Conservation (phyloP, 2,797 vertebrate genomes). For the Sebastes flavidus region DNA sequence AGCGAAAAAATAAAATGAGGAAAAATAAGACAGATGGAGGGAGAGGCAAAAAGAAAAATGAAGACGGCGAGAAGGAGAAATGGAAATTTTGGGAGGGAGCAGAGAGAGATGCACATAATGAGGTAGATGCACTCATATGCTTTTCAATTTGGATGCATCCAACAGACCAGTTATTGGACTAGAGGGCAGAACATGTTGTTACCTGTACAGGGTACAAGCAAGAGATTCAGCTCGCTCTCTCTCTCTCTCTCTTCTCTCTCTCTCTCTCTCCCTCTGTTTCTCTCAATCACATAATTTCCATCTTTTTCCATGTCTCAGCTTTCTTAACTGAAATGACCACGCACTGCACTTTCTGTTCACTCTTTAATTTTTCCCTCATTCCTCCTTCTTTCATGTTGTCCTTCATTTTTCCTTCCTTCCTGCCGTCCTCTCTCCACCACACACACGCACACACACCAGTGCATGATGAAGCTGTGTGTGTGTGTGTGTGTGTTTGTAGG, state of each 20-base stretch:
- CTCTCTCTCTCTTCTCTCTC: background rate
- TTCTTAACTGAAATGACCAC: background rate
- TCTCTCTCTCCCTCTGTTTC: background rate
- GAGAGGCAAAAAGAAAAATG: background rate
- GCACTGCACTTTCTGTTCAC: background rate
- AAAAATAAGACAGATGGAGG: background rate
- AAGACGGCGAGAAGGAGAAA: background rate
- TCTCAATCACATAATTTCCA: conserved; percentile 6
- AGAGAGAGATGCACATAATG: conserved; percentile 22
- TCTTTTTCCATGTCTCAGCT: background rate
- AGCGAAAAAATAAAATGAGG: background rate
- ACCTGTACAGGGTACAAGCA: conserved; percentile 18
- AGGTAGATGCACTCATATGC: conserved; percentile 32
- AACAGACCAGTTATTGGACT: conserved; percentile 44
- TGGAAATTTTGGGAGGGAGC: background rate
- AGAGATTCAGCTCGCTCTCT: background rate
- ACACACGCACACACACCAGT: background rate
- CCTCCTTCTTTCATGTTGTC: background rate
- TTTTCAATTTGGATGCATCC: conserved; percentile 45
- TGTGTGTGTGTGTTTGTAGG: background rate
- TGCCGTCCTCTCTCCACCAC: background rate
- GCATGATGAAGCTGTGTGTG: background rate
- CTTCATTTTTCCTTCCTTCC: background rate
- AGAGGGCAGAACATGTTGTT: conserved; percentile 54
- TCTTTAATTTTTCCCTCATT: background rate